Conservation (phyloP, 2,113 vertebrate genomes). For the Lepus timidus region DNA sequence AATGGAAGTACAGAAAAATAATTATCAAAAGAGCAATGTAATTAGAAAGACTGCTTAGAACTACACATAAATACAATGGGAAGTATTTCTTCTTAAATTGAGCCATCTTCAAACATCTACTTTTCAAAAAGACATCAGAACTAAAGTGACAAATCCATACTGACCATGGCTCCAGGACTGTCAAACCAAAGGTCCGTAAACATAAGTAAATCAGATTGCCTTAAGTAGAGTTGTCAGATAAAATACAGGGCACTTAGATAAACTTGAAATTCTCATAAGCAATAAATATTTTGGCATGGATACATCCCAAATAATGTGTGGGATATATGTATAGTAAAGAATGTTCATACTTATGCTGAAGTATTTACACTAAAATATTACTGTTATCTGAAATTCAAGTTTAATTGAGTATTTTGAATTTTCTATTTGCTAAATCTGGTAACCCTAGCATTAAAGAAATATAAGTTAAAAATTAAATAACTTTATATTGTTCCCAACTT, state of each 20-base stretch:
- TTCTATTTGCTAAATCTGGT: neutral
- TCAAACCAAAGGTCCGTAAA: constrained; percentile 10
- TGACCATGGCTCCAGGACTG: neutral
- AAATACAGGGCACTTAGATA: neutral
- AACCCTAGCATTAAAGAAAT: neutral
- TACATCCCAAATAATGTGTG: neutral
- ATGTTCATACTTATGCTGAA: neutral
- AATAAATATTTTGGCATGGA: neutral
- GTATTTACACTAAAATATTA: neutral
- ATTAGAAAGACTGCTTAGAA: neutral
- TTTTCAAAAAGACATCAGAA: neutral
- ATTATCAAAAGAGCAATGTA: neutral
- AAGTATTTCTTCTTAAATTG: neutral
- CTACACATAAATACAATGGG: neutral
- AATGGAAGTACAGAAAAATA: neutral
- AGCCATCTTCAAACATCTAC: neutral
- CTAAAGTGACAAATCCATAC: neutral
- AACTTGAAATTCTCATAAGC: neutral
- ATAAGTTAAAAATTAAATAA: neutral
- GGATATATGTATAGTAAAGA: neutral
- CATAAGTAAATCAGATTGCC: neutral
- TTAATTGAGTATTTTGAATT: neutral
- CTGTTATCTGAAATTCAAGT: neutral
- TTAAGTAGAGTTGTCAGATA: neutral
- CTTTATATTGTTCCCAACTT: neutral